These are phyloP conservation scores for Parapristionchus giblindavisi DNA, from an alignment of 2,888 invertebrate species.

Conservation along the genomic window DNA sequence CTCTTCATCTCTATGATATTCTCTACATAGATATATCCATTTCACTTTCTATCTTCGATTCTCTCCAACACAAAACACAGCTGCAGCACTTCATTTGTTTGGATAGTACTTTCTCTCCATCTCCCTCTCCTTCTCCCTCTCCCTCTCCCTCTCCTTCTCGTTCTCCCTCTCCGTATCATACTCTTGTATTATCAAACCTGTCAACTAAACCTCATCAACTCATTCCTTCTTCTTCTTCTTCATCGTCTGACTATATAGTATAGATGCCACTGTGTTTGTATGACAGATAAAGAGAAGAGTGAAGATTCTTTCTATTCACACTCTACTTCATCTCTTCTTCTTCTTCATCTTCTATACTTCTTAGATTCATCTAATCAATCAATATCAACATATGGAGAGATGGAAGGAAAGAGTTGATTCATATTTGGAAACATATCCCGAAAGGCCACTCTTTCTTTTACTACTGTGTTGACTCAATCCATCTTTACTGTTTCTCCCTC, in stretches of 20 bases:
- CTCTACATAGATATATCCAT: constrained; percentile 8
- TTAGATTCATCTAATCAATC: constrained; percentile 7
- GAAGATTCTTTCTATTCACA: background rate
- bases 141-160: background rate
- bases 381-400: constrained; percentile 7
- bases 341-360: background rate
- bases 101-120: background rate
- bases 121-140: background rate
- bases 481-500: constrained; percentile 5
- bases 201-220: background rate
- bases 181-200: constrained; percentile 15
- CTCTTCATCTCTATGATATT: background rate
- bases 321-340: background rate
- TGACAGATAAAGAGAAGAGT: constrained; percentile 18
- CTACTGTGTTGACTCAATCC: constrained; percentile 11
- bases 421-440: too few species aligned
- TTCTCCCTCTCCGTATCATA: background rate
- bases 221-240: background rate
- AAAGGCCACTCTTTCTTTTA: background rate
- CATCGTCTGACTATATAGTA: background rate
- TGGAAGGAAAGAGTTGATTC: constrained; percentile 12
- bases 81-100: background rate
- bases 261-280: constrained; percentile 6
- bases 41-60: constrained; percentile 9
- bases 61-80: too few species aligned